Evolutionary conservation across 2,888 invertebrate species (phyloP).

Genomic region (Chloroclystis v-ata): DNA sequence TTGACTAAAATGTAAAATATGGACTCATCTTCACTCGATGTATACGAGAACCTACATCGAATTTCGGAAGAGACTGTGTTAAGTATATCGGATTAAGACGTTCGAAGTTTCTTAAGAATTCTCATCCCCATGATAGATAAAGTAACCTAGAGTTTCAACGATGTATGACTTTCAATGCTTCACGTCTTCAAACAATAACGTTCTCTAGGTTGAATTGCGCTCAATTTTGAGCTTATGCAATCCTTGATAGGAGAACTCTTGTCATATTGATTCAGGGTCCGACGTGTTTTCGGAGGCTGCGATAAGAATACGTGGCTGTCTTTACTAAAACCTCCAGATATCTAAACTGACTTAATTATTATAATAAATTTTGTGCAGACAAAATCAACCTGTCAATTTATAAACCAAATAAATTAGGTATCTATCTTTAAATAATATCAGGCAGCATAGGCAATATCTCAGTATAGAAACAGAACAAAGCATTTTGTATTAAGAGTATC

Average conservation of each 20-base stretch:
- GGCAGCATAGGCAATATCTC: too few species aligned
- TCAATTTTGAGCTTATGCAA: constrained; percentile 51
- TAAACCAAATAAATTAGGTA: too few species aligned
- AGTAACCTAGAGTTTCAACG: constrained; percentile 21
- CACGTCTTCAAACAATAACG: constrained; percentile 22
- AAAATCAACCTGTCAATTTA: too few species aligned
- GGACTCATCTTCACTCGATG: too few species aligned
- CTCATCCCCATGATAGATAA: constrained; percentile 18
- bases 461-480: not conserved
- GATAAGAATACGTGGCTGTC: constrained; percentile 66
- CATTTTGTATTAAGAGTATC: not conserved
- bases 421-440: too few species aligned
- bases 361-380: too few species aligned
- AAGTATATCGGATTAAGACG: too few species aligned
- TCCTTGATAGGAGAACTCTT: constrained; percentile 59
- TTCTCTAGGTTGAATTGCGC: constrained; percentile 35
- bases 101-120: constrained; percentile 13
- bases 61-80: too few species aligned
- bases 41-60: too few species aligned
- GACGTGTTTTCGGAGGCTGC: constrained; percentile 62
- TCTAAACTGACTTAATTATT: too few species aligned
- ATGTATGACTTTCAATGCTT: constrained; percentile 18
- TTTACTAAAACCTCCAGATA: constrained; percentile 28
- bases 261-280: constrained; percentile 65
- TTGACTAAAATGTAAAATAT: too few species aligned